Base-by-base conservation (phyloP, 2,113 vertebrate species). In the Boleophthalmus pectinirostris region DNA sequence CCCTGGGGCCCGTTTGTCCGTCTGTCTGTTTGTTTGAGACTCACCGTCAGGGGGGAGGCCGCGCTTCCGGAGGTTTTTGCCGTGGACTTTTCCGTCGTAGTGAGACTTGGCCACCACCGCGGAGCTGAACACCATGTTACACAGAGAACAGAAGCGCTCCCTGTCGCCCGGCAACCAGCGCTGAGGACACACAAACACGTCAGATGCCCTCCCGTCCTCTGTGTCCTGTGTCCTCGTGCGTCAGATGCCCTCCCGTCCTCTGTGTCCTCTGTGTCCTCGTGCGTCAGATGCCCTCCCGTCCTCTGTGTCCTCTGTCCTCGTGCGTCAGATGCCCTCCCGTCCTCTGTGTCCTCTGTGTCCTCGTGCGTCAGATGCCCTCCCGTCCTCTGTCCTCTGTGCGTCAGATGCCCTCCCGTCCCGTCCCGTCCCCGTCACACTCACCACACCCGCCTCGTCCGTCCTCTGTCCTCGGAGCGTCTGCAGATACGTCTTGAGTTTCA, bases 41-140 rank as follows among this genome's bases (percentile, higher is more conserved):
- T 85, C 79, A 68, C 92, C 89, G 79, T 73, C 15, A 0, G 69
- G 64, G 1, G 66, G 74, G 20, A 86, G 68, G 56, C 75, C 81
- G 68, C 82, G 82, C 75, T 90, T 93, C 21, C 86, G 93, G 43
- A 93, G 71, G 68, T 94, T 94, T 88, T 95, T 95, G 70, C 88
- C 35, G 21, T 95, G 94, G 68, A 94, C 83, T 88, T 95, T 96
- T 64, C 94, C 94, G 75, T 91, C 73, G 67, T 91, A 95, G 85
- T 95, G 94, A 66, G 91, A 95, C 38, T 82, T 91, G 79, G 93
- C 92, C 75, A 93, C 90, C 63, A 93, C 70, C 0, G 85, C 77
- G 2, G 92, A 95, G 68, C 90, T 95, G 81, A 96, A 95, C 73
- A 94, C 85, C 92, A 95, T 87, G 57, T 92, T 95, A 84, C 94